Evolutionary conservation across 2,888 invertebrate species (phyloP), one percentile per base, ranked within the genome.

Genomic region (Macrophya alboannulata): DNA sequence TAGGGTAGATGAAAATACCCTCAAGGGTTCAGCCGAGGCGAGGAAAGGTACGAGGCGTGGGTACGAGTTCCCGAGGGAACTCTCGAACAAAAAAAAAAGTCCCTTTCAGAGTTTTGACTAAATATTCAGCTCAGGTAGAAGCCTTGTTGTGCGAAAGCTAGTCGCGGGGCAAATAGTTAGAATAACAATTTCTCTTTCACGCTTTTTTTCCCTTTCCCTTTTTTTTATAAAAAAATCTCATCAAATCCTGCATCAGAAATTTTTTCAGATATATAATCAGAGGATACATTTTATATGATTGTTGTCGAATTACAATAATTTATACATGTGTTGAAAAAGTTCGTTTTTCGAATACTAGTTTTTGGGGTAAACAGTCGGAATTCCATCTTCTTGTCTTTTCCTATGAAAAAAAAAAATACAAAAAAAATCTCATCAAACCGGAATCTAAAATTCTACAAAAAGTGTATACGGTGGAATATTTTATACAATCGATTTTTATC

Each of bases 51-150:
- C 40, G 31, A 31, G 48, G 55, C 4, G 55, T 21, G 74, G 31
- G 74, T 74, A 74, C 71, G 48, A 76, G 9, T 31, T 77, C 77
- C 55, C 55, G 1, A 25, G 77, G 77, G 77, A 77, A 15, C 8
- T 48, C n/a, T 15, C n/a, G 15, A 4, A 31, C 1, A 31, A 31
- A 31, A 31, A 51, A 77, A 74, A 74, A 74, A 45, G 17, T 25
- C 45, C 45, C n/a, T 45, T 74, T 74, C 74, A 43, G 74, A 74
- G 37, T 74, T 74, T 45, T 21, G n/a, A 45, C 43, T 74, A 74
- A 74, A 74, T 74, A 74, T 68, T 68, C 68, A 37, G 37, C 25
- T 45, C 74, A 45, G 74, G 45, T 21, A 45, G 45, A 74, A 68
- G 68, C 37, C 37, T 68, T 68, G 68, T 68, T 68, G 68, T 37